Conservation (phyloP, 37 sponge, comb jelly and placozoan species). For the Dysidea cf. avara region DNA sequence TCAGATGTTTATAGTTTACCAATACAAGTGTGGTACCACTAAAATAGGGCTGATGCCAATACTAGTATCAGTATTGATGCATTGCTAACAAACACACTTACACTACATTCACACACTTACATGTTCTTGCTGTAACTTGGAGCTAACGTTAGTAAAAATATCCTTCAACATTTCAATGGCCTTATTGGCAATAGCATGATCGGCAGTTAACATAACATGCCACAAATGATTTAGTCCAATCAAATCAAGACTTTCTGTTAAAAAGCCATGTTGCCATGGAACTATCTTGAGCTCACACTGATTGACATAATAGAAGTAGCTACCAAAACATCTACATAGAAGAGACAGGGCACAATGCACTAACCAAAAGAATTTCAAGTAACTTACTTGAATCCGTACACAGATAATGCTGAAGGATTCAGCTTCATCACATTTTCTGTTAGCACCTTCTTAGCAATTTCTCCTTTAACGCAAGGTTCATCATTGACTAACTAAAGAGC, state of each 20-base stretch:
- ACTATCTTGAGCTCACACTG: slow-evolving; percentile 54
- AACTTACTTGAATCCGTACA: slow-evolving; percentile 75
- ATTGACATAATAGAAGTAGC: slow-evolving; percentile 86
- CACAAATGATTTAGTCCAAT: slow-evolving; percentile 89
- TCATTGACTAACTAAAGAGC: slow-evolving; percentile 69
- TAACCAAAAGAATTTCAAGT: no score
- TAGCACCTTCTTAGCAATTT: slow-evolving; percentile 65
- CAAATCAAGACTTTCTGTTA: slow-evolving; percentile 78
- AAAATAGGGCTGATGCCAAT: no score
- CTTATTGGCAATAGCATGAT: slow-evolving; percentile 72
- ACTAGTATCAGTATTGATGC: no score
- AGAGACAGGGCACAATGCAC: no score
- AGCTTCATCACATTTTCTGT: slow-evolving; percentile 78
- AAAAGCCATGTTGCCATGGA: slow-evolving; percentile 51
- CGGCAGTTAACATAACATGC: slow-evolving; percentile 72
- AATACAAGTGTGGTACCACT: no score
- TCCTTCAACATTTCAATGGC: slow-evolving; percentile 92
- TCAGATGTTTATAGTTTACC: no score
- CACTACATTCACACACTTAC: slow-evolving; percentile 32
- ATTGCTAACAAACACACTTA: no score
- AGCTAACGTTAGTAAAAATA: slow-evolving; percentile 77
- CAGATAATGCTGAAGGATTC: slow-evolving; percentile 72
- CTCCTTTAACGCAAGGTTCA: slow-evolving; percentile 88
- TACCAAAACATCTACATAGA: slow-evolving; percentile 77
- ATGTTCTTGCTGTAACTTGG: slow-evolving; percentile 71